phyloP scores from a whole-genome alignment of 2,888 invertebrate species.

The Caenorhabditis sinica region DNA sequence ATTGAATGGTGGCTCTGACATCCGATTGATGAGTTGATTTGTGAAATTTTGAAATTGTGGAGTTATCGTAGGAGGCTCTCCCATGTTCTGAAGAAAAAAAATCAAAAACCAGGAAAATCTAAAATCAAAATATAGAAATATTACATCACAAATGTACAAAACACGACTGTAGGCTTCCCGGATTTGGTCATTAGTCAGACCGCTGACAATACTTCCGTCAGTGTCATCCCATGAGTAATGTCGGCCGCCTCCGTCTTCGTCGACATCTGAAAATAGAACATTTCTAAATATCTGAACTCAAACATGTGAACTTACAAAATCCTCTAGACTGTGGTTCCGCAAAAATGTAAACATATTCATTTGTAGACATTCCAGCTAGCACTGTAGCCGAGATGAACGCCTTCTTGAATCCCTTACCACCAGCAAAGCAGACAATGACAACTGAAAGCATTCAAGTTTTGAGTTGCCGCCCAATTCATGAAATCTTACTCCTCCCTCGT shows the following conservation, averaged over 20 bases:
- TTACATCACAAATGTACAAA: slow-evolving; percentile 35
- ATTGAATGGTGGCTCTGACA: slow-evolving; percentile 40
- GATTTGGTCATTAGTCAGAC: slow-evolving; percentile 31
- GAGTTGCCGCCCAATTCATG: neutral
- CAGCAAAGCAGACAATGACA: slow-evolving; percentile 39
- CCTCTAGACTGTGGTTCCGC: slow-evolving; percentile 48
- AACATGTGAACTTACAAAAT: slow-evolving; percentile 38
- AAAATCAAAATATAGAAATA: no score
- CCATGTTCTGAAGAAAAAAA: slow-evolving; percentile 54
- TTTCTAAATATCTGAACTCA: neutral
- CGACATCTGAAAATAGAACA: slow-evolving; percentile 13
- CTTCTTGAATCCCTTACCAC: slow-evolving; percentile 47
- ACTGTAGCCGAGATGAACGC: slow-evolving; percentile 50
- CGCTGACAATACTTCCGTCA: slow-evolving; percentile 23
- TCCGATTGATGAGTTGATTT: slow-evolving; percentile 27
- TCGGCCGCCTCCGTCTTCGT: slow-evolving; percentile 5
- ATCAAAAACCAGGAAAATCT: no score
- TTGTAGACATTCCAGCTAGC: slow-evolving; percentile 24
- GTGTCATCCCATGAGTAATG: slow-evolving; percentile 46
- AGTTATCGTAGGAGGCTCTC: slow-evolving; percentile 16
- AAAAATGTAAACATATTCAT: slow-evolving; percentile 69
- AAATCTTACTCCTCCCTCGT: slow-evolving; percentile 44
- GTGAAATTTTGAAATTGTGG: slow-evolving; percentile 39
- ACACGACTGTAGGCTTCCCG: slow-evolving; percentile 24
- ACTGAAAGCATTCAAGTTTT: slow-evolving; percentile 16